Evolutionary conservation across 2,888 invertebrate genomes (phyloP).

Genomic region (Volucella zonaria): DNA sequence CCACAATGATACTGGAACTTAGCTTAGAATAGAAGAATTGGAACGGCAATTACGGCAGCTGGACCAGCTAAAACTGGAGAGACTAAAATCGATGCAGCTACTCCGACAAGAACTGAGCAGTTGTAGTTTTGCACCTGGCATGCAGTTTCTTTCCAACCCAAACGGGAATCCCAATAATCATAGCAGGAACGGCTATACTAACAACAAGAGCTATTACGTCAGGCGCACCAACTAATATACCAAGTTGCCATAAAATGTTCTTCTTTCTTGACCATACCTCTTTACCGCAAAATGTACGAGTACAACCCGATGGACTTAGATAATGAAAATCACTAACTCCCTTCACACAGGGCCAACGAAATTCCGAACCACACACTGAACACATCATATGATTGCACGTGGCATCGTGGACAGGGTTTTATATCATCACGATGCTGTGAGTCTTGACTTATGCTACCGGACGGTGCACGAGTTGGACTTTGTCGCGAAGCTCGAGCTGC

Average conservation of each 20-base stretch:
- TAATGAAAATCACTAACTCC: constrained; percentile 99
- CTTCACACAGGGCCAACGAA: constrained; percentile 99
- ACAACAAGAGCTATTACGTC: constrained; percentile 97
- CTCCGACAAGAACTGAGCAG: constrained; percentile 91
- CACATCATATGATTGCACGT: constrained; percentile 99
- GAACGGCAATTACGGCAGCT: constrained; percentile 93
- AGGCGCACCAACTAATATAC: constrained; percentile 97
- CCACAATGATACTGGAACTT: constrained; percentile 93
- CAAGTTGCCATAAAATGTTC: constrained; percentile 98
- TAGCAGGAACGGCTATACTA: constrained; percentile 97
- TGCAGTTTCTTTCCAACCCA: constrained; percentile 97
- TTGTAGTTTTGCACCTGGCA: constrained; percentile 88
- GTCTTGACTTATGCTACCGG: constrained; percentile 85
- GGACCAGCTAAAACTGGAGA: constrained; percentile 85
- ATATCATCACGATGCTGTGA: constrained; percentile 90
- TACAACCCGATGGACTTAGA: constrained; percentile 95
- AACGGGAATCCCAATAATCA: constrained; percentile 95
- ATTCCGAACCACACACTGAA: constrained; percentile 97
- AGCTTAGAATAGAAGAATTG: constrained; percentile 95
- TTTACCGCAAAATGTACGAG: constrained; percentile 99
- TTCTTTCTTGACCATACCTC: constrained; percentile 99
- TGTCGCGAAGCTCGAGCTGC: constrained; percentile 90
- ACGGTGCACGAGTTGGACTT: constrained; percentile 88
- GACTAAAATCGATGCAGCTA: constrained; percentile 88
- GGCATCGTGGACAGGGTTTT: constrained; percentile 97